Evolutionary conservation across 2,888 invertebrate species (phyloP).

Genomic region (Ophion slaviceki): DNA sequence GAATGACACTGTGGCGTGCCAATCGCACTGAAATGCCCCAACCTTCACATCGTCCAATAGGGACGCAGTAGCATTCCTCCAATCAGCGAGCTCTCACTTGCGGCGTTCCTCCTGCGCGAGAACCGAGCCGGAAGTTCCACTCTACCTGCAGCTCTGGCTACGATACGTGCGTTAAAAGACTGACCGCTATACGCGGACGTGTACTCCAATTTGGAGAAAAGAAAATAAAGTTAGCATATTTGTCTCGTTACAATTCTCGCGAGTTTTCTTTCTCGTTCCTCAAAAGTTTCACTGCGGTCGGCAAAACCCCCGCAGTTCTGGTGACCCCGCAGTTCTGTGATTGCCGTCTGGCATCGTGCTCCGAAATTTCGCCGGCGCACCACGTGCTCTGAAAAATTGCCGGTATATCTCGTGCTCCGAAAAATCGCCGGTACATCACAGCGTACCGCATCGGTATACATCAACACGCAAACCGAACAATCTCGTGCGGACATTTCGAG

Average conservation of each 20-base stretch:
- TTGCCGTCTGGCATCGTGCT: neutral
- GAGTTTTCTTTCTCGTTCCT: too few relatives aligned
- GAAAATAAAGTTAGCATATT: neutral
- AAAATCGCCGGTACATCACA: neutral
- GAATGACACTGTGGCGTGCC: too few relatives aligned
- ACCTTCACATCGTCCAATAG: too few relatives aligned
- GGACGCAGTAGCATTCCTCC: too few relatives aligned
- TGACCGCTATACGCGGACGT: neutral
- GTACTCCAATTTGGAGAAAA: neutral
- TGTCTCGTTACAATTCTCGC: neutral
- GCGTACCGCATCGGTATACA: neutral
- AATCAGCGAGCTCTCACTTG: too few relatives aligned
- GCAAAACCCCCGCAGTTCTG: neutral
- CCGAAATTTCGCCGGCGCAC: too few relatives aligned
- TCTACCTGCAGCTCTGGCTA: too few relatives aligned
- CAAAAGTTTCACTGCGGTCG: neutral
- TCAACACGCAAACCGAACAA: neutral
- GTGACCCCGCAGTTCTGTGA: neutral
- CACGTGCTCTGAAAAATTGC: neutral
- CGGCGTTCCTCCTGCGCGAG: too few relatives aligned
- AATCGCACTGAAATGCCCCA: too few relatives aligned
- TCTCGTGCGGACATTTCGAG: neutral
- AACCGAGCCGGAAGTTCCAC: too few relatives aligned
- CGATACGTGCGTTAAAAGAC: neutral
- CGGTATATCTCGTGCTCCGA: neutral